These are phyloP conservation scores for Psilopsiagon aurifrons DNA, from an alignment of 2,113 vertebrate species.

Conservation along the genomic window DNA sequence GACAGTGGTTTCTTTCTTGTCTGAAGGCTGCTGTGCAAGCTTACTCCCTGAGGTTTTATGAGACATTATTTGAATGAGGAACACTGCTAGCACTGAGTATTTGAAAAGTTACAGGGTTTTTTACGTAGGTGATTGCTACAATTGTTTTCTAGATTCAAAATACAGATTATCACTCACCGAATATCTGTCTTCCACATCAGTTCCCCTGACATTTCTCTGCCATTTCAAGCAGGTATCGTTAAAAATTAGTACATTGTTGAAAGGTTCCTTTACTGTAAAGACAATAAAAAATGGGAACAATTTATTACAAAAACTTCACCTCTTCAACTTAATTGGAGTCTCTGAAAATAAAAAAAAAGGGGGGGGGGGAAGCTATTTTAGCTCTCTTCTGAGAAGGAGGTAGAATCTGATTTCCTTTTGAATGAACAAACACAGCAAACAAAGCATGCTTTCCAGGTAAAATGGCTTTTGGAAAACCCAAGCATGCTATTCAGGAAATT, in stretches of 20 bases:
- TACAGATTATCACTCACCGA: constrained; percentile 61
- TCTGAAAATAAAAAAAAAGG: neutral
- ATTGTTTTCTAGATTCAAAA: neutral
- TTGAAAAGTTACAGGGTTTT: neutral
- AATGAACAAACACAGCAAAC: neutral
- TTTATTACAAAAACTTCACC: neutral
- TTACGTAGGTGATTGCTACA: neutral
- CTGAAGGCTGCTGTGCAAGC: neutral
- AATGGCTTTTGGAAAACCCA: neutral
- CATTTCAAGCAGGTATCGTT: constrained; percentile 88
- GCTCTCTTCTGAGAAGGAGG: neutral
- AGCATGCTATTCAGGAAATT: neutral
- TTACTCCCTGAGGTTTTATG: neutral
- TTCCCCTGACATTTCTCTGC: constrained; percentile 73
- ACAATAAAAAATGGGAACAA: neutral
- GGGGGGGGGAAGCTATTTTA: neutral
- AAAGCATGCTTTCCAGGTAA: neutral
- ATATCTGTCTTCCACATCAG: constrained; percentile 72
- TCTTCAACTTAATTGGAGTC: neutral
- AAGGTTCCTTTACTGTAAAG: constrained; percentile 69
- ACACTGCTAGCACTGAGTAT: neutral
- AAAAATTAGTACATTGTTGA: constrained; percentile 77
- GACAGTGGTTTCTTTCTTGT: neutral
- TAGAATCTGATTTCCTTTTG: neutral
- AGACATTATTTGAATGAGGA: neutral